Evolutionary conservation across 2,113 vertebrate genomes (phyloP), one percentile per base, ranked within the genome.

Genomic region (Dasypus novemcinctus): DNA sequence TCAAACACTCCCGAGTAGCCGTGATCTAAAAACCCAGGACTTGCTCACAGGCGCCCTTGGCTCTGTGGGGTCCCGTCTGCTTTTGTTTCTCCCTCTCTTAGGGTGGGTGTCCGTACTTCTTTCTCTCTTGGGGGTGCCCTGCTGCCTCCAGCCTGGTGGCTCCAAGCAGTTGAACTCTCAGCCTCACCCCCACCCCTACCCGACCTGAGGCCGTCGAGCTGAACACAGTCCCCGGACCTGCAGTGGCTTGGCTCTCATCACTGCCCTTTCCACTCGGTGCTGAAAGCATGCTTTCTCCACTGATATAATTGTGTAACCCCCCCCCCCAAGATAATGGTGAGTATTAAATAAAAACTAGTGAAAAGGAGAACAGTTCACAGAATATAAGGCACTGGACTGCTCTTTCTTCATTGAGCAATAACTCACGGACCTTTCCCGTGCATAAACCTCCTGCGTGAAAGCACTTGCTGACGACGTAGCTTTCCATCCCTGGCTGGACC

Each of bases 391-490:
- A 2, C 29, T 27, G 23, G 1, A 4, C 64, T 23, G 66, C 21
- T 66, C 43, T 76, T n/a, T 71, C 36, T 46, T 74, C 20, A 4
- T 9, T 57, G 9, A 52, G 5, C 1, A 13, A 0, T 29, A 13
- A 14, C 1, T 7, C 5, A 1, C 2, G 13, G 10, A 36, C 33
- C 69, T 33, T 41, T 46, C 0, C 36, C 1, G 1, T 7, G 86
- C 21, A 25, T 9, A 5, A 17, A 8, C 0, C 1, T 3, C 8
- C 25, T n/a, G 54, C 54, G 21, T 29, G 64, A 74, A 23, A 25
- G 49, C 46, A 8, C 71, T 31, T n/a, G 13, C 10, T 20, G 15
- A 31, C n/a, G 18, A 18, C 0, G 0, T 1, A 1, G 78, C 7
- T 41, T 7, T 13, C 25, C 2, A 1, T 29, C 8, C 25, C 12